phyloP scores from a whole-genome alignment of 2,797 vertebrate genomes.

The Poecile montanus region DNA sequence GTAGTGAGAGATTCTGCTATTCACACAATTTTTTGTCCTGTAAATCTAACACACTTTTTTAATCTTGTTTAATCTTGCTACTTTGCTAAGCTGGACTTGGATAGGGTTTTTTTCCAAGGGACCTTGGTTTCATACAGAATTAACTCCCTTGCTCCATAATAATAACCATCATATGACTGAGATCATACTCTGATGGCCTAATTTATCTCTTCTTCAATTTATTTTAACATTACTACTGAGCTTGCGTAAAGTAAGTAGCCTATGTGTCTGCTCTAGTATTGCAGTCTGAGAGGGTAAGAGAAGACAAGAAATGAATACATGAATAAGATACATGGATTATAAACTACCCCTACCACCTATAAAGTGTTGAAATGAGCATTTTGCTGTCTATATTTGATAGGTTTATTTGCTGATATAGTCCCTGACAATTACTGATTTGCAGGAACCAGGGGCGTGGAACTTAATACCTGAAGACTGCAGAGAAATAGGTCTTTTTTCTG shows the following conservation, averaged over 20 bases:
- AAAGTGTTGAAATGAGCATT: not conserved
- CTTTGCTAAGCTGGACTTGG: not conserved
- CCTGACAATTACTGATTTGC: not conserved
- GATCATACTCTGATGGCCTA: not conserved
- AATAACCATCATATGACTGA: not conserved
- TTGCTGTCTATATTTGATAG: not conserved
- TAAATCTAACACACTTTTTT: not conserved
- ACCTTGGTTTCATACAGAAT: not conserved
- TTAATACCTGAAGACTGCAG: not conserved
- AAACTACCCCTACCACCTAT: not conserved
- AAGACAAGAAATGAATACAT: not conserved
- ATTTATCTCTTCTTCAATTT: not conserved
- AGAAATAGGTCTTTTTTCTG: not conserved
- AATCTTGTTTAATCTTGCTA: not conserved
- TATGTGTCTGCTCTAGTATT: not conserved
- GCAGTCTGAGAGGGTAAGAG: not conserved
- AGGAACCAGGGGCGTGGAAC: not conserved
- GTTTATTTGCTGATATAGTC: not conserved
- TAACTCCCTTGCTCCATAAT: not conserved
- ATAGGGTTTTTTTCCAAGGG: accelerated
- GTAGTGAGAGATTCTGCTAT: not conserved
- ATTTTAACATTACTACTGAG: not conserved
- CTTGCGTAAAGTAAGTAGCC: not conserved
- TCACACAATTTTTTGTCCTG: not conserved
- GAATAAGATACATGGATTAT: not conserved